Base-by-base conservation (phyloP, 2,888 invertebrate species). In the Eristalinus aeneus region DNA sequence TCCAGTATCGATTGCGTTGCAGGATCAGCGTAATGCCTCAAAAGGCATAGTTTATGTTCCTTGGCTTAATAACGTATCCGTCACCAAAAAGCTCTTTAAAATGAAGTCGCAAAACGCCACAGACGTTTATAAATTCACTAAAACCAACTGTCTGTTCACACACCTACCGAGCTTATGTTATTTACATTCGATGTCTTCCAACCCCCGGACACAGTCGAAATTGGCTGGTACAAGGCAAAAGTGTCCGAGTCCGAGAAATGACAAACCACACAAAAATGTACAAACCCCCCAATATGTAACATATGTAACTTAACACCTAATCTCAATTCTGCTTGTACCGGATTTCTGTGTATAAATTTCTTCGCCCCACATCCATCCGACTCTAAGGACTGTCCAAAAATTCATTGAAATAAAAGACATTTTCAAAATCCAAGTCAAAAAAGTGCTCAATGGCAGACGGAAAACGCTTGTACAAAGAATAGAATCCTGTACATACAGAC, bases 211-310 rank as follows among this genome's bases (percentile, higher is more conserved):
- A 39, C 39, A 39, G 39, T 61, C 8, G 16, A 61, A 61, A 34
- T 31, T 61, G 61, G 20, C 6, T 61, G 61, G 32, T 9, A 61
- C 16, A 20, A 61, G 39, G 39, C 2, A 2, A 39, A 39, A 39
- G 39, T 12, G 11, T 39, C 11, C 8, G 32, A 61, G 27, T 34
- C 61, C n/a, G 32, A 61, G 53, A 31, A 5, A 53, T 0, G 73
- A 0, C 73, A 73, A 6, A 73, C 53, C 34, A 36, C 20, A 56
- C 63, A 73, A 16, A 54, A 53, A 27, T 73, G 34, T 9, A 73
- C 20, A 1, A 63, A 54, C 0, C n/a, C 58, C 1, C n/a, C 61
- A 1, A 34, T 6, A 4, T 73, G 63, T n/a, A 8, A 54, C 8
- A 54, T 32, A 10, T 63, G 34, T 10, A 53, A 54, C n/a, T 34